Conservation (phyloP, 2,888 invertebrate genomes). For the Deilephila elpenor region DNA sequence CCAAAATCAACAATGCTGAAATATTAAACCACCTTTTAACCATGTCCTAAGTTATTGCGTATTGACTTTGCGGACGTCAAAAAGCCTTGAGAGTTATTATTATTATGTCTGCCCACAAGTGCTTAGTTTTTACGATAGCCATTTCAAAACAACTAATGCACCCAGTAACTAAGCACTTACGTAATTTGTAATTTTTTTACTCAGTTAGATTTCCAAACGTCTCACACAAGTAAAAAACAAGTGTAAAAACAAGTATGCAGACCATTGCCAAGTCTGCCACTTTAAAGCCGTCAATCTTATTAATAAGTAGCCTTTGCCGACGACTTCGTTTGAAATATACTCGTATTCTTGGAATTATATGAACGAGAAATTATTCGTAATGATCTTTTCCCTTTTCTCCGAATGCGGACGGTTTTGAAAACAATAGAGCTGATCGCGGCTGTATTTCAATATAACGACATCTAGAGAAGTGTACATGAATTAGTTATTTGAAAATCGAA, state of each 20-base stretch:
- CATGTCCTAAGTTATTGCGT: background rate
- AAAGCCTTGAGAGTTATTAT: constrained; percentile 14
- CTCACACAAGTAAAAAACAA: background rate
- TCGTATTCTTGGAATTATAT: background rate
- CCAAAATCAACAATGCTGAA: background rate
- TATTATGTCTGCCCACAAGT: constrained; percentile 14
- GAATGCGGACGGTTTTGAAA: no score
- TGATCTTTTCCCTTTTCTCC: no score
- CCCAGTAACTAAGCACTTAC: constrained; percentile 5
- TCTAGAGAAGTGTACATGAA: no score
- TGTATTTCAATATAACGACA: no score
- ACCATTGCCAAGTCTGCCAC: background rate
- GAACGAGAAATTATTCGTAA: no score
- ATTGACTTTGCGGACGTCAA: constrained; percentile 1
- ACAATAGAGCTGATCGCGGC: no score
- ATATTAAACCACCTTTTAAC: background rate
- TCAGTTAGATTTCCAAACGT: background rate
- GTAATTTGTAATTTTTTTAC: background rate
- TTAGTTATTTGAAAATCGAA: no score
- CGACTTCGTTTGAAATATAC: background rate
- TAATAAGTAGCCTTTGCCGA: background rate
- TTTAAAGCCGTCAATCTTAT: constrained; percentile 2
- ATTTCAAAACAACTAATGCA: constrained; percentile 16
- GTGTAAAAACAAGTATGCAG: background rate
- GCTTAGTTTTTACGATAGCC: constrained; percentile 14